These are phyloP conservation scores for Semicossyphus pulcher DNA, from an alignment of 2,113 vertebrate species.

Conservation along the genomic window DNA sequence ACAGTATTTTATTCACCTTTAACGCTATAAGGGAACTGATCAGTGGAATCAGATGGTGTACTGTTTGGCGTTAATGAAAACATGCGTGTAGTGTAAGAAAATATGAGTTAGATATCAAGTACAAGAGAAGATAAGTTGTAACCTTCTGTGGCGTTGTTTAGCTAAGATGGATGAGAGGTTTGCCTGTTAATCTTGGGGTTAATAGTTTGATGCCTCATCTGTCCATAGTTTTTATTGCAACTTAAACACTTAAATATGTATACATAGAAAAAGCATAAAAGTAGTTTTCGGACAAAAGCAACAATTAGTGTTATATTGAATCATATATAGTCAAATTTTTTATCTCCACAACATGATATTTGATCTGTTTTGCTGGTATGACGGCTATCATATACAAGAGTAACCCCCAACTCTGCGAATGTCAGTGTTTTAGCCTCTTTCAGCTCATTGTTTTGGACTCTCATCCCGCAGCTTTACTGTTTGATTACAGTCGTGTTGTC, in stretches of 20 bases:
- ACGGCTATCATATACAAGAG: neutral
- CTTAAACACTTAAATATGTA: neutral
- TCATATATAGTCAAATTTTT: neutral
- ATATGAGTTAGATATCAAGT: neutral
- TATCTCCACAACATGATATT: neutral
- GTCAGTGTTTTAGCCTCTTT: neutral
- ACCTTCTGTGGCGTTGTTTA: too few relatives aligned
- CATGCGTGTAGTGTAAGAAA: neutral
- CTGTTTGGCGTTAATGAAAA: neutral
- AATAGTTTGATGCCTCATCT: neutral
- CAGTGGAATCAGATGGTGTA: neutral
- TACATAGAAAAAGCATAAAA: neutral
- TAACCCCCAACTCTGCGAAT: too few relatives aligned
- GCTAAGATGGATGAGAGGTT: too few relatives aligned
- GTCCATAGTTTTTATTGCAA: neutral
- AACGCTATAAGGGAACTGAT: neutral
- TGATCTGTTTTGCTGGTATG: neutral
- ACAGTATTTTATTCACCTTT: neutral
- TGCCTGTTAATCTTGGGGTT: neutral
- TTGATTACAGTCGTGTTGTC: too few relatives aligned
- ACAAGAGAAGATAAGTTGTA: too few relatives aligned
- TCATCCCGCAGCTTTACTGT: neutral
- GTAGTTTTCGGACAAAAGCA: neutral
- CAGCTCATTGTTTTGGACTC: neutral
- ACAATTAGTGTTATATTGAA: neutral